phyloP scores from a whole-genome alignment of 2,113 vertebrate genomes.

The Peromyscus californicus region DNA sequence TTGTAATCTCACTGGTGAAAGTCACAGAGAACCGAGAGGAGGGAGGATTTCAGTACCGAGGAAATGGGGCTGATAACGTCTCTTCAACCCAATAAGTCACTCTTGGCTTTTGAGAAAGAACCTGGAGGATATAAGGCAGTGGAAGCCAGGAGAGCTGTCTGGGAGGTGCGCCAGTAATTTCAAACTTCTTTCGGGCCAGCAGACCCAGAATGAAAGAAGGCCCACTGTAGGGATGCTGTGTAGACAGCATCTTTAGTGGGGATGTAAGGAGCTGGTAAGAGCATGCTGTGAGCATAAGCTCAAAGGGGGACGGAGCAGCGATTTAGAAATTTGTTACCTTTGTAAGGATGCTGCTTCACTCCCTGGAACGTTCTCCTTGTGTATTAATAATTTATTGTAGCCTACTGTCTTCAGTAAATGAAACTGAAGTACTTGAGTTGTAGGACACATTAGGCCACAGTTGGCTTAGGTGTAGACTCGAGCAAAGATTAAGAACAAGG shows the following conservation, averaged over 20 bases:
- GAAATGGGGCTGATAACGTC: not conserved
- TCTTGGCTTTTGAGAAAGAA: conserved; percentile 2
- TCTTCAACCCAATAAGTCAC: not conserved
- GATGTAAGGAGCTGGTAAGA: not conserved
- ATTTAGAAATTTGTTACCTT: conserved; percentile 8
- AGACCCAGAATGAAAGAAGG: not conserved
- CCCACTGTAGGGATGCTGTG: not conserved
- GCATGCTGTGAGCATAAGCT: not conserved
- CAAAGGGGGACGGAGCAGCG: not conserved
- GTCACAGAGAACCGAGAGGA: not conserved
- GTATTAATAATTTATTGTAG: conserved; percentile 10
- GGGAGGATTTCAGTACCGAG: conserved; percentile 6
- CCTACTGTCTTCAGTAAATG: not conserved
- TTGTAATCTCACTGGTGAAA: not conserved
- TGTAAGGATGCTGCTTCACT: not conserved
- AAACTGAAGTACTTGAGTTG: not conserved
- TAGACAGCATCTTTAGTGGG: not conserved
- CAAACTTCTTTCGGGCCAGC: not conserved
- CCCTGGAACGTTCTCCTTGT: not conserved
- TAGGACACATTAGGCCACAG: not conserved
- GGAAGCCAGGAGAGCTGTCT: not conserved
- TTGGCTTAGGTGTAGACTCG: not conserved
- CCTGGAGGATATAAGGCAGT: not conserved
- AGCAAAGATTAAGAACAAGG: not conserved
- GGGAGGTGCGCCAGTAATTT: not conserved